Evolutionary conservation across 2,888 invertebrate genomes (phyloP), one percentile per base, ranked within the genome.

Genomic region (Drosophila melanosoma): DNA sequence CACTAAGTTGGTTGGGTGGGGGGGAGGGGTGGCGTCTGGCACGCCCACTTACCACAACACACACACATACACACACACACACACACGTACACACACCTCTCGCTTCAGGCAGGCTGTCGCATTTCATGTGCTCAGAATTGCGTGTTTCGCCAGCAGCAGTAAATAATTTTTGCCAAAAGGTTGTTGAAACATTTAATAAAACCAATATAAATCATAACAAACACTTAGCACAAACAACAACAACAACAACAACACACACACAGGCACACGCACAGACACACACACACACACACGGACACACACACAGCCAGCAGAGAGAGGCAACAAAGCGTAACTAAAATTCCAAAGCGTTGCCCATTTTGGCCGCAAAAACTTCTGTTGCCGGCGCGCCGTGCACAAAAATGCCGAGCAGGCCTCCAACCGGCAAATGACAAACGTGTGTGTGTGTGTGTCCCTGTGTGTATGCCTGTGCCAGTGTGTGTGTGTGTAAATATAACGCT

Each of bases 111-210:
- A 67, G 58, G 61, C 65, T 75, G 75, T 60, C 62, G 62, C 66
- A 60, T 57, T 73, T 67, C 48, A 59, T 71, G 81, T 81, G 74
- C 54, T 70, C 74, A 68, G 78, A 11, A 61, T 71, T 78, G 86
- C 78, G 76, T 83, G 75, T 68, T 42, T 63, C 56, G 29, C 53
- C 54, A 52, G 56, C 72, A 69, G 90, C 87, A 87, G 87, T 87
- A 87, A 87, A 87, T 87, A 86, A 87, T 87, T 88, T 83, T 88
- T 70, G 78, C 87, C 82, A 81, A 85, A 90, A 88, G 81, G 82
- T 88, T 89, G 92, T 90, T 92, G 92, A 91, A 91, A 91, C 91
- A 91, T 91, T 91, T 91, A 92, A 91, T 91, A 91, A 91, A 92
- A 91, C 91, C 90, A 89, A 91, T 90, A 91, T 92, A 91, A 92